phyloP scores from a whole-genome alignment of 2,888 invertebrate genomes.

The Ernsta delagoae region DNA sequence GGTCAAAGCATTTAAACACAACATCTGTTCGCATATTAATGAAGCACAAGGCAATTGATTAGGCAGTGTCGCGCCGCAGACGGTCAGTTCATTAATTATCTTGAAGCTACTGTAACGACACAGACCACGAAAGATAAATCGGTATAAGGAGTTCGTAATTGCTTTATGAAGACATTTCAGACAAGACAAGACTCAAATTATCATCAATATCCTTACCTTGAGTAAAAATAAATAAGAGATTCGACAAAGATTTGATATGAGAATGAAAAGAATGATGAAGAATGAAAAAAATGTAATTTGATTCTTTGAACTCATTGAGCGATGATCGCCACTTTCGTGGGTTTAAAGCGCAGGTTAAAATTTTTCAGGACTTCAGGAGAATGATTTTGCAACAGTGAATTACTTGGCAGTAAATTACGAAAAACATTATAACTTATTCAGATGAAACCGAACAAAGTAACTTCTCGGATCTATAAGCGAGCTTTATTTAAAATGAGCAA shows the following conservation, averaged over 20 bases:
- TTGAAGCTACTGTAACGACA: slow-evolving; percentile 39
- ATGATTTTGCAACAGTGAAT: too few species aligned
- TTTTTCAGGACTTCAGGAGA: too few species aligned
- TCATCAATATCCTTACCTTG: neutral
- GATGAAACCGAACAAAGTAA: slow-evolving; percentile 32
- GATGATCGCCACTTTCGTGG: too few species aligned
- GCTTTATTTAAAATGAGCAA: slow-evolving; percentile 38
- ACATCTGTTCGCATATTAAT: slow-evolving; percentile 42
- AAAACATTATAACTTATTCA: slow-evolving; percentile 16
- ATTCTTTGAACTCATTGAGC: too few species aligned
- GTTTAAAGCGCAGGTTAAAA: too few species aligned
- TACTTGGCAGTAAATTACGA: too few species aligned
- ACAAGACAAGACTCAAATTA: neutral
- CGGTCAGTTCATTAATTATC: slow-evolving; percentile 65
- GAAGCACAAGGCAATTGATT: slow-evolving; percentile 43
- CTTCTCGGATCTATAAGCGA: slow-evolving; percentile 36
- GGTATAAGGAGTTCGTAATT: neutral
- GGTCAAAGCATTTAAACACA: slow-evolving; percentile 23
- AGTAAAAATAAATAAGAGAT: too few species aligned
- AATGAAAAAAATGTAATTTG: too few species aligned
- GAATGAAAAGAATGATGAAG: too few species aligned
- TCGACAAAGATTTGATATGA: too few species aligned
- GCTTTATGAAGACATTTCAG: slow-evolving; percentile 1
- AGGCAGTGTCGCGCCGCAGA: slow-evolving; percentile 48
- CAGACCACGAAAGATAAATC: slow-evolving; percentile 14